Base-by-base conservation (phyloP, 2,797 vertebrate genomes). In the Poecile montanus region DNA sequence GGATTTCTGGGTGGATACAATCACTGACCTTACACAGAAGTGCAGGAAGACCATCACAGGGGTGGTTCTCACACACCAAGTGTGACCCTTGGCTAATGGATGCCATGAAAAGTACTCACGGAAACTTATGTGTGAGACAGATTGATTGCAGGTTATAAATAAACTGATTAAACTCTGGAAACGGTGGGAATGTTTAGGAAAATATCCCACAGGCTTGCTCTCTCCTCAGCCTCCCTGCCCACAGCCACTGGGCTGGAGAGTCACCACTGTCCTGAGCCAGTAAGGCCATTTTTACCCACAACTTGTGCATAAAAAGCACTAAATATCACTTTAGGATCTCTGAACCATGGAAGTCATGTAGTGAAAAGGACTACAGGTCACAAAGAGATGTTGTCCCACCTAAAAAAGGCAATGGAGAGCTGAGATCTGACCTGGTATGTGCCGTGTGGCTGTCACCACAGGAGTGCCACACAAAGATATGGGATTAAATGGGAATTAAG, bases 191-290 rank as follows among this genome's bases (percentile, higher is more conserved):
- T 26, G 25, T 23, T 51, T 11, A 27, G 82, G 44, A 32, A 76
- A 51, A n/a, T 16, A n/a, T 23, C 5, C 0, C 27, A 29, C 0
- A 62, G 11, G 25, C 1, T 66, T 27, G 22, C 1, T 19, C 42
- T 58, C 42, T 83, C 54, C 76, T 51, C 12, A 2, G 54, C 38
- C 36, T 77, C 50, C 50, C 74, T 50, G n/a, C 56, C 84, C 68
- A 68, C 16, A 86, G 71, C 30, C 34, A 50, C 27, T n/a, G 34
- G 51, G 42, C 17, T 60, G 23, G 19, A 76, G 40, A 47, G 7
- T n/a, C 30, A 74, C 15, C 40, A 18, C 4, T 27, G 38, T 4
- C 58, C 60, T 32, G 32, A 77, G 61, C 9, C 65, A 83, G 3
- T 2, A 48, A 58, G 9, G 73, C 20, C 26, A 54, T 21, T 86